Conservation (phyloP, 2,113 vertebrate genomes). For the Rana temporaria region DNA sequence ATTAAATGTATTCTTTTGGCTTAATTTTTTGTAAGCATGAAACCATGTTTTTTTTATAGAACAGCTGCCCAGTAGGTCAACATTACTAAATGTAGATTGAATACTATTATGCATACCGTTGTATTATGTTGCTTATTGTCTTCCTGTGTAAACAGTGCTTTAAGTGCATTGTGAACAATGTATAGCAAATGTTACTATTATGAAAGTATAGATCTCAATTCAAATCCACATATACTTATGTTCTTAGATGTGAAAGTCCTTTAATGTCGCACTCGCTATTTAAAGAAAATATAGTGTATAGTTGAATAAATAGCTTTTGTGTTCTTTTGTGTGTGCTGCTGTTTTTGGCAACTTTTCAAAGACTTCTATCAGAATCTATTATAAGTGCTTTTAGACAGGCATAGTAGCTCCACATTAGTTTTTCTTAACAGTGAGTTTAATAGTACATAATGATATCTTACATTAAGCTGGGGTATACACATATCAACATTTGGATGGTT, state of each 20-base stretch:
- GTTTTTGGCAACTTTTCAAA: conserved; percentile 7
- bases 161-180: conserved; percentile 2
- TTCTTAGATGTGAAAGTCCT: too few relatives aligned
- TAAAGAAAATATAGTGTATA: too few relatives aligned
- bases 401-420: neutral
- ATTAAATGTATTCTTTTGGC: too few relatives aligned
- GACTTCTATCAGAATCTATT: neutral
- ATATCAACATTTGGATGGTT: too few relatives aligned
- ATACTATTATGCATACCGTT: conserved; percentile 17
- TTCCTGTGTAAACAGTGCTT: conserved; percentile 3
- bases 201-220: conserved; percentile 20
- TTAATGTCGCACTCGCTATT: too few relatives aligned
- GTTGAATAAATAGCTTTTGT: neutral
- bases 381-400: neutral
- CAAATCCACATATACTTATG: neutral
- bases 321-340: neutral
- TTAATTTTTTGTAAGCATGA: neutral
- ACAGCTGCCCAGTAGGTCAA: conserved; percentile 33
- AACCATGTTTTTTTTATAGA: neutral
- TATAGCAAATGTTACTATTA: neutral
- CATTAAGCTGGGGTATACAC: too few relatives aligned
- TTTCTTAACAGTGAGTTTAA: too few relatives aligned
- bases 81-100: neutral
- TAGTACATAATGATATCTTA: too few relatives aligned
- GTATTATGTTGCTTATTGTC: neutral